Evolutionary conservation across 2,888 invertebrate genomes (phyloP).

Genomic region (Tetropium fuscum): DNA sequence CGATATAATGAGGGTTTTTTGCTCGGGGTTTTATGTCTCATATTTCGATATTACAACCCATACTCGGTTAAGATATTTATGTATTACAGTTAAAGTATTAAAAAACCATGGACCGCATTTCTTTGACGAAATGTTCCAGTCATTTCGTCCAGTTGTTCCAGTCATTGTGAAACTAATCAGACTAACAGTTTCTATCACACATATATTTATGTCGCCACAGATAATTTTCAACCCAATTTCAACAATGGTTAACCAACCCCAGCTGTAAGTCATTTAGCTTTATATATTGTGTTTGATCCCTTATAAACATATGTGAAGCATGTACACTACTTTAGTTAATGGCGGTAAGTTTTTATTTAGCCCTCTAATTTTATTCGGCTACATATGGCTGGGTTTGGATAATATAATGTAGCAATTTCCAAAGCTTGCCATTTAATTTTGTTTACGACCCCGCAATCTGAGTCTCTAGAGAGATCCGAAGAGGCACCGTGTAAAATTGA

Average conservation of each 20-base stretch:
- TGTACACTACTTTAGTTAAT: background rate
- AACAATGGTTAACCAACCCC: background rate
- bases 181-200: too few species aligned
- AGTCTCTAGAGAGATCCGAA: conserved; percentile 6
- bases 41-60: too few species aligned
- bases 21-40: too few species aligned
- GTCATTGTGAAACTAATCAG: too few species aligned
- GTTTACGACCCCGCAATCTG: conserved; percentile 10
- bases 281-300: background rate
- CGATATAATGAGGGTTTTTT: too few species aligned
- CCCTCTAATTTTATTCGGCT: conserved; percentile 17
- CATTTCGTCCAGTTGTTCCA: too few species aligned
- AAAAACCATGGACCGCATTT: too few species aligned
- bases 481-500: conserved; percentile 12
- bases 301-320: conserved; percentile 2
- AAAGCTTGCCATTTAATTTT: conserved; percentile 13
- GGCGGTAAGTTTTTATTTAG: conserved; percentile 10
- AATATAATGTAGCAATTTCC: conserved; percentile 13
- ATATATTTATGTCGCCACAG: too few species aligned
- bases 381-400: conserved; percentile 7
- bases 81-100: too few species aligned
- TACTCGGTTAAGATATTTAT: too few species aligned
- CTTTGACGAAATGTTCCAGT: too few species aligned
- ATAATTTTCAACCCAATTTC: background rate
- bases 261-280: background rate